phyloP scores from a whole-genome alignment of 23 tunicate species.

The Trididemnum nubilum region DNA sequence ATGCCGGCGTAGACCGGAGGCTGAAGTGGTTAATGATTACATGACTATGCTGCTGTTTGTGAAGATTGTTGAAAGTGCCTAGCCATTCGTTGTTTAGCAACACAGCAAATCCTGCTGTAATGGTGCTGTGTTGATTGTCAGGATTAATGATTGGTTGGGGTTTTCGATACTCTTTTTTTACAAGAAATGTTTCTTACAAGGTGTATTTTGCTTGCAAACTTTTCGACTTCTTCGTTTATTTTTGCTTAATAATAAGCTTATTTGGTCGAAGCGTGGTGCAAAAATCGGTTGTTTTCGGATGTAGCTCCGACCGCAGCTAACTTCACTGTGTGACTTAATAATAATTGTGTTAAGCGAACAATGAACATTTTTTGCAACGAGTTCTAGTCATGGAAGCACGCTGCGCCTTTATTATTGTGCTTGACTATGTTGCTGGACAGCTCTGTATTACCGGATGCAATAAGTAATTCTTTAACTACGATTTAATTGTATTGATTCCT shows the following conservation, averaged over 20 bases:
- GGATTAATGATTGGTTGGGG: not conserved
- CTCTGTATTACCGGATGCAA: no score
- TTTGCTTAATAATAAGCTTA: not conserved
- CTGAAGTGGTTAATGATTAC: not conserved
- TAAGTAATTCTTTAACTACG: no score
- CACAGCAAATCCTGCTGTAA: not conserved
- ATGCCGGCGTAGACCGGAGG: not conserved
- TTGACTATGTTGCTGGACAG: no score
- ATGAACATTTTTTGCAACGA: no score
- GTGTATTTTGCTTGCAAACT: not conserved
- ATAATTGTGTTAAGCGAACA: not conserved
- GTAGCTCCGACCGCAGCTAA: not conserved
- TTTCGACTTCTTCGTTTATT: not conserved
- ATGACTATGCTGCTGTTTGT: not conserved
- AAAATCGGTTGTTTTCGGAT: no score
- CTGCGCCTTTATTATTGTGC: no score
- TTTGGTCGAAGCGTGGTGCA: not conserved
- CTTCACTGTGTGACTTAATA: not conserved
- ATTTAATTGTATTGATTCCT: no score
- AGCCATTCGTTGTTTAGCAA: not conserved
- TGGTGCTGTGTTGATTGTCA: not conserved
- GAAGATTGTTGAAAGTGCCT: not conserved
- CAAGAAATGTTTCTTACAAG: not conserved
- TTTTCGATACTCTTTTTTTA: not conserved
- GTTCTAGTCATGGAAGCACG: no score